phyloP scores from a whole-genome alignment of 2,797 vertebrate species.

The Acrossocheilus wenchowensis region DNA sequence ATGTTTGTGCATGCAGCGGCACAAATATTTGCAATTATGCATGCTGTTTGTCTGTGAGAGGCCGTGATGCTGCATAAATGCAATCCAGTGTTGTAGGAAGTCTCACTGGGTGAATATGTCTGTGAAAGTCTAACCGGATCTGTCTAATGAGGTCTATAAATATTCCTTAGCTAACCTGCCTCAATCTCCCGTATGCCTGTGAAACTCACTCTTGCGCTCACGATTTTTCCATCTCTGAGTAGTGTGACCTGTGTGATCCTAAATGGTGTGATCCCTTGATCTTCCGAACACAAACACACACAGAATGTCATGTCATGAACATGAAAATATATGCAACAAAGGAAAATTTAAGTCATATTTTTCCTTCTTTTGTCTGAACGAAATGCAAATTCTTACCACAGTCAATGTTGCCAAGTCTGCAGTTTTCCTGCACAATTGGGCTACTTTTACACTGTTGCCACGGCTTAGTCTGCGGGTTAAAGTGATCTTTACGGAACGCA shows the following conservation, averaged over 20 bases:
- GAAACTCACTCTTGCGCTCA: slow-evolving; percentile 1
- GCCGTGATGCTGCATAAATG: slow-evolving; percentile 18
- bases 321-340: not conserved
- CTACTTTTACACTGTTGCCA: not conserved
- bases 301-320: no score
- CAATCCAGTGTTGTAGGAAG: not conserved
- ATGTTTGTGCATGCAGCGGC: not conserved
- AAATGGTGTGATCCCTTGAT: not conserved
- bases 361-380: not conserved
- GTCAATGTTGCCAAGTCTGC: not conserved
- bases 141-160: slow-evolving; percentile 37
- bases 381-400: not conserved
- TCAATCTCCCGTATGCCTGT: not conserved
- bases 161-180: slow-evolving; percentile 11
- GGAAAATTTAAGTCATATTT: not conserved
- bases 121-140: not conserved
- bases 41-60: not conserved
- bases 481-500: not conserved
- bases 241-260: not conserved
- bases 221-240: not conserved
- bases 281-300: not conserved
- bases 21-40: slow-evolving; percentile 1
- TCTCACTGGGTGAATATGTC: slow-evolving; percentile 24
- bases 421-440: not conserved
- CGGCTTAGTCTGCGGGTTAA: not conserved